Percentiles rank a stretch among this genome's conserved stretches.
phyloP scores from a whole-genome alignment of 2,113 vertebrate genomes.

The Cebus imitator region DNA sequence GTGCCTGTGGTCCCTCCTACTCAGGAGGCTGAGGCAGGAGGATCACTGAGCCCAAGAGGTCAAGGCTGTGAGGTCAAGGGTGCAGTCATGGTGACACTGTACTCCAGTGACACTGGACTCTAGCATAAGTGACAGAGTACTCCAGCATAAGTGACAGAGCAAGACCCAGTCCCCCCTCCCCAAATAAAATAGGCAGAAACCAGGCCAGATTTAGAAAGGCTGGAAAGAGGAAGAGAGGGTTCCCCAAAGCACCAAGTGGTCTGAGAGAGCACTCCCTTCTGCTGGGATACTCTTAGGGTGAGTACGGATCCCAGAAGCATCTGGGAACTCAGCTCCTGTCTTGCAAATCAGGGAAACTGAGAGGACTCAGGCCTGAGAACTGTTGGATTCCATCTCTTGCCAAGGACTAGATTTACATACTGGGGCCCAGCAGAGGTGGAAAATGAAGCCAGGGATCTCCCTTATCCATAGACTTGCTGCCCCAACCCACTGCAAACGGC shows the following conservation, averaged over 20 bases:
- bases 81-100: no score
- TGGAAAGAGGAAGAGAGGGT: neutral
- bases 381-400: neutral
- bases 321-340: neutral
- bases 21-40: no score
- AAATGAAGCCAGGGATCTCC: neutral
- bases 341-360: neutral
- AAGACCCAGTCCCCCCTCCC: no score
- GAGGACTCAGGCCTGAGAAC: neutral
- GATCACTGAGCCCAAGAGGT: no score
- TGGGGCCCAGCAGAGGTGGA: no score
- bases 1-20: no score
- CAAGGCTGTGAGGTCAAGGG: no score
- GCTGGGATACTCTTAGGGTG: neutral
- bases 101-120: no score
- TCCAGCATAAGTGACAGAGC: no score
- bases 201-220: neutral
- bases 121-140: no score
- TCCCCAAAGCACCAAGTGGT: no score
- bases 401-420: neutral
- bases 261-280: rapidly evolving
- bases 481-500: neutral
- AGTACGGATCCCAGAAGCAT: neutral
- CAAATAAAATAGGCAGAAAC: neutral
- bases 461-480: neutral